These are phyloP conservation scores for Pomatorhinus ruficollis DNA, from an alignment of 2,113 vertebrate species.

Conservation along the genomic window DNA sequence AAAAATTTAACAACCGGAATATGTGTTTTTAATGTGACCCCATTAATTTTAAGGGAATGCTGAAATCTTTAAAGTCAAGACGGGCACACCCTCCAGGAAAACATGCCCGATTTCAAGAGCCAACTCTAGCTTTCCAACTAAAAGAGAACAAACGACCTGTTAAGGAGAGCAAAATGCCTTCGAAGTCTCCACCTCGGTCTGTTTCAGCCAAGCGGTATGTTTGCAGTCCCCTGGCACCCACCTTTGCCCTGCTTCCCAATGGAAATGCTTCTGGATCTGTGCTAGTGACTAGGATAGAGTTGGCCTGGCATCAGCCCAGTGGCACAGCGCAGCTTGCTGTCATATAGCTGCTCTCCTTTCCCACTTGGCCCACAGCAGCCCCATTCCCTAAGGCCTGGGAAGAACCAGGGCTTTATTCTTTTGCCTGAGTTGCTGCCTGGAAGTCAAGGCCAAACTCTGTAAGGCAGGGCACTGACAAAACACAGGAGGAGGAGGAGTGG, in stretches of 20 bases:
- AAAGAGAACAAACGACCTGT: slow-evolving; percentile 74
- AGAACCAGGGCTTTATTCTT: not conserved
- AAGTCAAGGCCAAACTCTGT: not conserved
- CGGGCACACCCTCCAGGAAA: not conserved
- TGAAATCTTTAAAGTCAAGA: not conserved
- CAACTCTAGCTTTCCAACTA: slow-evolving; percentile 82
- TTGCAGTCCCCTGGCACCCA: rapidly evolving
- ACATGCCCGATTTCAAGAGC: slow-evolving; percentile 75
- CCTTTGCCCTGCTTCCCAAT: not conserved
- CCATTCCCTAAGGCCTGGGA: not conserved
- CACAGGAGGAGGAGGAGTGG: not conserved
- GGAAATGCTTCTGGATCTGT: not conserved
- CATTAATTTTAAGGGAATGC: slow-evolving; percentile 45
- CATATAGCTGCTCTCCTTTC: not conserved
- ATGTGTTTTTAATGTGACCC: not conserved
- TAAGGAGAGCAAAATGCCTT: slow-evolving; percentile 63
- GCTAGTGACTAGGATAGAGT: not conserved
- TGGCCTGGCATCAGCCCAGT: not conserved
- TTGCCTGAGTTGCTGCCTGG: not conserved
- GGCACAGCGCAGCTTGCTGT: not conserved
- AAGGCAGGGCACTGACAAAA: not conserved
- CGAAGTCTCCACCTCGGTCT: slow-evolving; percentile 54
- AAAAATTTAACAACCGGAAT: not conserved
- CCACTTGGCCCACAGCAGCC: not conserved
- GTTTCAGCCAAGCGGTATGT: slow-evolving; percentile 74